These are phyloP conservation scores for Eidolon dupreanum DNA, from an alignment of 2,797 vertebrate species.

Conservation along the genomic window DNA sequence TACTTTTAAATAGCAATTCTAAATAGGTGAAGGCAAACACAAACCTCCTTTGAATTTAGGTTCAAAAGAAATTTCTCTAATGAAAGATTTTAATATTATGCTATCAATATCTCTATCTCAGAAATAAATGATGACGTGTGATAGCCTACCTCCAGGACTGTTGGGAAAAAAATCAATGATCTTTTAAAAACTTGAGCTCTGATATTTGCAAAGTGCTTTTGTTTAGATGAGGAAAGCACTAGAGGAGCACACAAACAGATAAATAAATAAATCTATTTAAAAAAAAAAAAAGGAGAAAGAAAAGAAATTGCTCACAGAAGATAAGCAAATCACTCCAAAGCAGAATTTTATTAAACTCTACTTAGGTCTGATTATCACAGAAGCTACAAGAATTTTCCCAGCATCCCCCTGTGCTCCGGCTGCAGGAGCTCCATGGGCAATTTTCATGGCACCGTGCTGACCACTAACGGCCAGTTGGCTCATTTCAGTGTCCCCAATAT, in stretches of 20 bases:
- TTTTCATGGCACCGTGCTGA: not conserved
- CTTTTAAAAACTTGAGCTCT: conserved; percentile 68
- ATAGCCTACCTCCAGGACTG: conserved; percentile 47
- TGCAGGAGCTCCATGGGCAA: accelerated
- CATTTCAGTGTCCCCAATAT: conserved; percentile 16
- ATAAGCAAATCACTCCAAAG: conserved; percentile 67
- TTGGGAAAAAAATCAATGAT: conserved; percentile 64
- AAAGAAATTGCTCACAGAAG: conserved; percentile 54
- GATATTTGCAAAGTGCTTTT: conserved; percentile 74
- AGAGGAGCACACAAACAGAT: conserved; percentile 33
- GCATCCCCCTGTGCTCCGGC: not conserved
- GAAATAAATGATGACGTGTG: conserved; percentile 62
- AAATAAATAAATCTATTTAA: conserved; percentile 56
- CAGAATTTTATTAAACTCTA: conserved; percentile 62
- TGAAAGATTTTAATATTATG: conserved; percentile 70
- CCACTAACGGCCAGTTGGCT: not conserved
- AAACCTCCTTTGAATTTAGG: conserved; percentile 40
- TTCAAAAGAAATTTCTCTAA: conserved; percentile 33
- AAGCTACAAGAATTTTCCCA: not conserved
- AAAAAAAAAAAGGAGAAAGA: not conserved
- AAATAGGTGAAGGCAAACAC: not conserved
- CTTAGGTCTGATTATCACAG: not conserved
- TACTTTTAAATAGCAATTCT: not conserved
- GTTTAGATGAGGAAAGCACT: conserved; percentile 20
- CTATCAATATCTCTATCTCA: conserved; percentile 53